Evolutionary conservation across 2,888 invertebrate genomes (phyloP), one percentile per base, ranked within the genome.

Genomic region (Automeris io): DNA sequence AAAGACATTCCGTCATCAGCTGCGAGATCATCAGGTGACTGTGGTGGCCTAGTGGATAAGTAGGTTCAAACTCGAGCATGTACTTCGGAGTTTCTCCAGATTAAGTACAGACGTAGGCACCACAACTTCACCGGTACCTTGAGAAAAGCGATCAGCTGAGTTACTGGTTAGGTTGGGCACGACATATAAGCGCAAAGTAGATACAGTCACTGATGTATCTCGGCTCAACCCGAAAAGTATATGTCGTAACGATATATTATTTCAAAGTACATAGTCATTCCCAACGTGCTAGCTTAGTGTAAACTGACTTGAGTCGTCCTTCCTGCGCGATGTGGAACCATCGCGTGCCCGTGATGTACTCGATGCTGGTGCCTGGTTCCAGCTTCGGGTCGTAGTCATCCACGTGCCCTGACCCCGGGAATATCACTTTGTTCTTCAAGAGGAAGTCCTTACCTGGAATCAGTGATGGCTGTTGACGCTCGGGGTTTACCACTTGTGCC

Each of bases 341-440:
- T 52, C 90, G 89, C 1, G 89, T 88, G 0, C 87, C 88, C 2
- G 83, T 88, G 2, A 90, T 83, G 52, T 90, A 90, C 47, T 90
- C 91, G 38, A 91, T 88, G 21, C 89, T 68, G 6, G 88, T 73
- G 1, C 83, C 80, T 0, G 91, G 90, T 60, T 90, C 82, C 1
- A 90, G 75, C 2, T 57, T 54, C 1, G 83, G 77, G 42, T 89
- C 75, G 55, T 91, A 92, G 60, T 91, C 91, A 43, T 90, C 78
- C 1, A 91, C 88, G 54, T 85, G 89, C 1, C 58, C 56, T 0
- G 40, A 13, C 0, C 45, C 50, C 1, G 56, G 39, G 46, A 41
- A 60, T 4, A 68, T 58, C 3, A 58, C 51, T 11, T 54, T 43
- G 36, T 57, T 54, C 23, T 40, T 36, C 5, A 58, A 11, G 0